Conservation (phyloP, 2,797 vertebrate species). For the Enoplosus armatus region DNA sequence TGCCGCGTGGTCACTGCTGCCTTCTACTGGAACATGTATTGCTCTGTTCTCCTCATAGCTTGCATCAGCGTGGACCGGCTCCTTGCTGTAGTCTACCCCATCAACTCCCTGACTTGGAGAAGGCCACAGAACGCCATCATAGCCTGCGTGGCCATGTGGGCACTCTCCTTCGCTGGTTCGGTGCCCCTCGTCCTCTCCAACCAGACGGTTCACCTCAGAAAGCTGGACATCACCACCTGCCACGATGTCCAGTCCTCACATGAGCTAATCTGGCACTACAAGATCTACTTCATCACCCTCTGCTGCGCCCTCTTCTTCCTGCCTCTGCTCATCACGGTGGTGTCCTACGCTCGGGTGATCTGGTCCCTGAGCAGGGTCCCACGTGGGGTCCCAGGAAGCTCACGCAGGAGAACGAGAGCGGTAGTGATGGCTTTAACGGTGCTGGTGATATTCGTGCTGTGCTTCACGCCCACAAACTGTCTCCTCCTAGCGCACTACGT, state of each 20-base stretch:
- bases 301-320: slow-evolving; percentile 88
- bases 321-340: slow-evolving; percentile 86
- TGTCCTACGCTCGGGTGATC: slow-evolving; percentile 89
- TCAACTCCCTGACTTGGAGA: slow-evolving; percentile 90
- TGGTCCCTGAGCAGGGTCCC: slow-evolving; percentile 80
- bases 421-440: slow-evolving; percentile 87
- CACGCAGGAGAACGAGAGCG: slow-evolving; percentile 85
- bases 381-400: slow-evolving; percentile 30
- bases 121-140: slow-evolving; percentile 73
- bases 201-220: slow-evolving; percentile 79
- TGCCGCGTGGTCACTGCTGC: slow-evolving; percentile 89
- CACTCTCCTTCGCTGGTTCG: slow-evolving; percentile 82
- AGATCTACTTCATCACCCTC: slow-evolving; percentile 87
- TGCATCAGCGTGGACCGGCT: slow-evolving; percentile 92
- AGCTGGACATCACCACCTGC: slow-evolving; percentile 90
- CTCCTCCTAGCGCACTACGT: slow-evolving; percentile 89
- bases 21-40: slow-evolving; percentile 96
- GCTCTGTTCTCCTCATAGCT: slow-evolving; percentile 91
- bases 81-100: slow-evolving; percentile 91
- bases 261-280: slow-evolving; percentile 63
- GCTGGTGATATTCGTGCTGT: slow-evolving; percentile 90
- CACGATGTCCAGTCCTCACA: slow-evolving; percentile 84
- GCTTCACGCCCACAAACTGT: slow-evolving; percentile 91
- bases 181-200: slow-evolving; percentile 86
- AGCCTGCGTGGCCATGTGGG: slow-evolving; percentile 87